phyloP scores from a whole-genome alignment of 2,888 invertebrate genomes.

The Drosophila pseudotalamancana region DNA sequence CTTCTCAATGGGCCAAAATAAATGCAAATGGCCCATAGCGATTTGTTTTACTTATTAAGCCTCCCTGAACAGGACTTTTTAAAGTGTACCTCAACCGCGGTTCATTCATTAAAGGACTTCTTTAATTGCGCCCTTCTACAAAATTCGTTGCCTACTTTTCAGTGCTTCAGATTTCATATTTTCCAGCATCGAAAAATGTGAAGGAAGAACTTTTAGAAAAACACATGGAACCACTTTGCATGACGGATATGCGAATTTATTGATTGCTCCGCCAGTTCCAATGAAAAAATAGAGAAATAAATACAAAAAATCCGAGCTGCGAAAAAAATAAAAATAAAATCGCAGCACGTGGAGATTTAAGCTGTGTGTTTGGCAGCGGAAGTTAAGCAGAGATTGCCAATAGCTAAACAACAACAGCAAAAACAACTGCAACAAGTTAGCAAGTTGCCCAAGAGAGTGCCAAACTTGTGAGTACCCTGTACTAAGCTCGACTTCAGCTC shows the following conservation, averaged over 20 bases:
- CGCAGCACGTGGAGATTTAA: conserved; percentile 19
- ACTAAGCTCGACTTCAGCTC: neutral
- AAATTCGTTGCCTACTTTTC: conserved; percentile 12
- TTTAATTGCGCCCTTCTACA: conserved; percentile 35
- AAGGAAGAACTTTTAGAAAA: conserved; percentile 36
- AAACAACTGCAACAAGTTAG: conserved; percentile 1
- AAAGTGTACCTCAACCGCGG: neutral
- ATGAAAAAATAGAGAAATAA: conserved; percentile 12
- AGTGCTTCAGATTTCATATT: conserved; percentile 37
- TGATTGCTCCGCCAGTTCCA: conserved; percentile 59
- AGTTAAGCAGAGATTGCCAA: conserved; percentile 68
- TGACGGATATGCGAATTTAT: conserved; percentile 64
- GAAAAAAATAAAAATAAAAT: conserved; percentile 8
- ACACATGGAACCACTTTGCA: conserved; percentile 54
- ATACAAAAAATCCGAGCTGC: conserved; percentile 20
- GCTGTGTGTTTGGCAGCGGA: conserved; percentile 53
- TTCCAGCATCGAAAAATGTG: conserved; percentile 7
- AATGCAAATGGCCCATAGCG: conserved; percentile 23
- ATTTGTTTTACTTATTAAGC: conserved; percentile 21
- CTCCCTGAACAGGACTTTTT: conserved; percentile 15
- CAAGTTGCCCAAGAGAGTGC: neutral
- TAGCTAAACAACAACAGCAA: conserved; percentile 38
- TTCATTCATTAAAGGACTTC: conserved; percentile 40
- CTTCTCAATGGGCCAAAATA: conserved; percentile 33
- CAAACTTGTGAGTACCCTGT: neutral